A percentile compares a stretch with the other conserved stretches of the same genome.
Conservation (phyloP, 2,888 invertebrate genomes). For the Tineola bisselliella region DNA sequence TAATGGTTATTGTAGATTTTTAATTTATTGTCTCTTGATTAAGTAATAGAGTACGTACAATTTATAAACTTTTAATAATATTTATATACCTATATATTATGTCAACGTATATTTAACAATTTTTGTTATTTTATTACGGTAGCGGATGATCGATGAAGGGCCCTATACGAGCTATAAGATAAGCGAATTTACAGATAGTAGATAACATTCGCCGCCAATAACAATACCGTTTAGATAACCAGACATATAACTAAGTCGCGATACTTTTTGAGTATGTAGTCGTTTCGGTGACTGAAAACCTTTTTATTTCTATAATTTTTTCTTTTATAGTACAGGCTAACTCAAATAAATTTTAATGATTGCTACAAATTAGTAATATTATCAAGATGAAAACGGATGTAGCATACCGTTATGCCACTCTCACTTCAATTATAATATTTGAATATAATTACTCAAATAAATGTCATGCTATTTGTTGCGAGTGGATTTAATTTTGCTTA, state of each 20-base stretch:
- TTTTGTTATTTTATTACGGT: slow-evolving; percentile 6
- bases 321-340: too few species aligned
- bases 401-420: too few species aligned
- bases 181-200: slow-evolving; percentile 24
- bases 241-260: neutral
- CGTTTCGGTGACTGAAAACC: too few species aligned
- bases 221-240: slow-evolving; percentile 25
- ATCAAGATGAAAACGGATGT: too few species aligned
- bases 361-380: too few species aligned
- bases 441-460: too few species aligned
- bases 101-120: neutral
- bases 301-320: too few species aligned
- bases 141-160: slow-evolving; percentile 10
- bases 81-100: too few species aligned
- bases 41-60: neutral
- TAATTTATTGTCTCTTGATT: neutral
- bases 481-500: too few species aligned
- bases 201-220: slow-evolving; percentile 45
- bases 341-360: too few species aligned
- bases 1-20: neutral
- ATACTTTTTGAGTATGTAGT: neutral
- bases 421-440: too few species aligned
- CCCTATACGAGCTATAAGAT: slow-evolving; percentile 11
- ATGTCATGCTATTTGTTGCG: too few species aligned
- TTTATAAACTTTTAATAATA: neutral